Evolutionary conservation across 2,888 invertebrate genomes (phyloP), one percentile per base, ranked within the genome.

Genomic region (Watsonalla binaria): DNA sequence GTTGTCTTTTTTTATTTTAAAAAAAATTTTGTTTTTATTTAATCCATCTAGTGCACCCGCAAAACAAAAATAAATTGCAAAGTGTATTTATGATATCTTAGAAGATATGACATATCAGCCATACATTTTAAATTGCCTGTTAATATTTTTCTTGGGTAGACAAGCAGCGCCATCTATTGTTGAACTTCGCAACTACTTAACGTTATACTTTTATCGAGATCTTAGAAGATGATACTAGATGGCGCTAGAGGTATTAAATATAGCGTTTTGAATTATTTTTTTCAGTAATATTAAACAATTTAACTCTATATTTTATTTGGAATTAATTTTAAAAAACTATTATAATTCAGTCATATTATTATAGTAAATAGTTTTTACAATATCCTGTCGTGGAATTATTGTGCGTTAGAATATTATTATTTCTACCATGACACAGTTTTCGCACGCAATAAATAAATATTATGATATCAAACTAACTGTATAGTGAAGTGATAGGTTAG

Each of bases 191-290:
- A 11, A 49, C 5, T 15, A 13, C 9, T 7, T 49, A 49, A 37
- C 11, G 6, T 13, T 37, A 15, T 39, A 11, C 49, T 11, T 9
- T 37, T 6, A 37, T 52, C 47, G 53, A 61, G 63, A 62, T 74
- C 59, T 34, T 7, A 52, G 77, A 80, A 77, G 53, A 75, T 51
- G 46, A 49, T 61, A 48, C 62, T 70, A 77, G 78, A 68, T 73
- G 70, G 54, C 68, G 24, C 5, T 51, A 49, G 6, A 9, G 46
- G 49, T 47, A 2, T 5, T 34, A 7, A 45, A 9, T 45, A 45
- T 13, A 42, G 7, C n/a, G n/a, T n/a, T n/a, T n/a, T n/a, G n/a
- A n/a, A n/a, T n/a, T n/a, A n/a, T n/a, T n/a, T n/a, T n/a, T n/a
- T n/a, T n/a, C n/a, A n/a, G n/a, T n/a, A n/a, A n/a, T n/a, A n/a